phyloP scores from a whole-genome alignment of 2,888 invertebrate genomes.

The Baronia brevicornis region DNA sequence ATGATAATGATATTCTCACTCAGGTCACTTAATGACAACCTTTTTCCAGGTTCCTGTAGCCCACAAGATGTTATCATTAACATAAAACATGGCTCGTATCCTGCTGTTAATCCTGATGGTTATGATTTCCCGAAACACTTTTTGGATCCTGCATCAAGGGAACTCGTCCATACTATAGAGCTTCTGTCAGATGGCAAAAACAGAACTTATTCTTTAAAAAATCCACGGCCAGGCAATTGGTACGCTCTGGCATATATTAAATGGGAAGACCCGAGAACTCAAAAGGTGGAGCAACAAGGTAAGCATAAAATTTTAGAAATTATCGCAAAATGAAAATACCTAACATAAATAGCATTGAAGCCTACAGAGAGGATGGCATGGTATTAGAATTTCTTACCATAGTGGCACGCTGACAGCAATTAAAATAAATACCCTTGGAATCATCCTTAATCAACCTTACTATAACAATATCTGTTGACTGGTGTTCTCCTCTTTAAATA shows the following conservation, averaged over 20 bases:
- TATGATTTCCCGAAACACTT: slow-evolving; percentile 83
- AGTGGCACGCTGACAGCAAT: no score
- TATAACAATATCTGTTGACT: no score
- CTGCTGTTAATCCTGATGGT: slow-evolving; percentile 88
- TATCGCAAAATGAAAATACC: no score
- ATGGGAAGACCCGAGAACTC: slow-evolving; percentile 83
- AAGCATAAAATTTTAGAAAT: no score
- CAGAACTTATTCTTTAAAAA: slow-evolving; percentile 75
- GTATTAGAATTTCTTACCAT: no score
- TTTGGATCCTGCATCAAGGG: slow-evolving; percentile 62
- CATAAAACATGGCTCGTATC: slow-evolving; percentile 87
- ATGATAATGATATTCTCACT: no score
- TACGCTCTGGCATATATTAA: slow-evolving; percentile 86
- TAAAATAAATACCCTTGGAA: no score
- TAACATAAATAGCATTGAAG: no score
- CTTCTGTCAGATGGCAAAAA: slow-evolving; percentile 78
- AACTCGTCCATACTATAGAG: slow-evolving; percentile 70
- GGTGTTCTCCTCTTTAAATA: no score
- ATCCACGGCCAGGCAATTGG: slow-evolving; percentile 86
- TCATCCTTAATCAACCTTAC: no score
- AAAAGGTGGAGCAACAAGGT: slow-evolving; percentile 86
- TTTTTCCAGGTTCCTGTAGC: slow-evolving; percentile 73
- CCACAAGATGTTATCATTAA: slow-evolving; percentile 80
- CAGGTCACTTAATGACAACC: neutral
- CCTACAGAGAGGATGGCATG: no score